Conservation (phyloP, 2,888 invertebrate genomes). For the Hypercompe scribonia region DNA sequence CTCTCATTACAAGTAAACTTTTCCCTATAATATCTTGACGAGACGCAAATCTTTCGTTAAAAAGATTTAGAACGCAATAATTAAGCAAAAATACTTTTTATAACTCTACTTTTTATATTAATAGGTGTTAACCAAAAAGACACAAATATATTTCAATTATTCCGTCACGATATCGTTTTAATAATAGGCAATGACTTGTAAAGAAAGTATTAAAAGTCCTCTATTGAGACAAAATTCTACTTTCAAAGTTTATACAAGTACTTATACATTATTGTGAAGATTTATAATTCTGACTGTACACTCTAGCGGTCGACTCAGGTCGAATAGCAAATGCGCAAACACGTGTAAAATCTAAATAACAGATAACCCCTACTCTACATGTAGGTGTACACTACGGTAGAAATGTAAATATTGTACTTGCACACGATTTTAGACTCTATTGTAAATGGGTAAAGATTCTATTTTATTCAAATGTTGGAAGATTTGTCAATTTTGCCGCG, state of each 20-base stretch:
- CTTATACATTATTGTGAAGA: background rate
- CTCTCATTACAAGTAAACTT: background rate
- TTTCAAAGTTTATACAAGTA: background rate
- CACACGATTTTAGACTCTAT: background rate
- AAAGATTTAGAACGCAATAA: no score
- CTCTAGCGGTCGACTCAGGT: background rate
- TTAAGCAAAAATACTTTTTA: no score
- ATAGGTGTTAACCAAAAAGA: no score
- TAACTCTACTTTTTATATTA: no score
- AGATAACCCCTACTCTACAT: background rate
- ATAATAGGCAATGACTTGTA: background rate
- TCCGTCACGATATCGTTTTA: background rate
- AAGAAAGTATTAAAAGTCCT: background rate
- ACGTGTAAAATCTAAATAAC: constrained; percentile 4
- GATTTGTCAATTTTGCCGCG: background rate
- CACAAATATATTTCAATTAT: background rate
- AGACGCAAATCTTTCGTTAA: background rate
- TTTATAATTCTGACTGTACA: background rate
- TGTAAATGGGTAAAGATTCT: background rate
- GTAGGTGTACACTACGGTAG: background rate
- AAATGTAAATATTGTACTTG: background rate
- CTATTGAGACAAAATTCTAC: background rate
- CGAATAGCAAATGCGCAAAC: background rate
- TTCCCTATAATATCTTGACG: background rate
- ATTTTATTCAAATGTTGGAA: background rate